phyloP scores from a whole-genome alignment of 2,113 vertebrate genomes.

The Agapornis roseicollis region DNA sequence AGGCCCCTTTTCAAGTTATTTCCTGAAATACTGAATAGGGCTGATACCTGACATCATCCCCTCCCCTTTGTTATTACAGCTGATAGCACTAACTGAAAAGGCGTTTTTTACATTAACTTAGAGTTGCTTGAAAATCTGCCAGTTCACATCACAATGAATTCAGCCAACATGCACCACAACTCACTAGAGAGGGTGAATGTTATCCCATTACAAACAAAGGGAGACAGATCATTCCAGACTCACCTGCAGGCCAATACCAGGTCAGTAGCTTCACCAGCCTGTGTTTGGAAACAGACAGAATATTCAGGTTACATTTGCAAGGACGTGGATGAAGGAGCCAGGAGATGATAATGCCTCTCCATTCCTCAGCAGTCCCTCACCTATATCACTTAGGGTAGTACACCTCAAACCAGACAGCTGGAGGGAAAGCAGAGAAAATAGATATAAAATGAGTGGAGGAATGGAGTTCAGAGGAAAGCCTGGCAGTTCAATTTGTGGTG shows the following conservation, averaged over 20 bases:
- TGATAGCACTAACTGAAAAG: neutral
- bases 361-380: neutral
- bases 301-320: neutral
- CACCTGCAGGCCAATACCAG: neutral
- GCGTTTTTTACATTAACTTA: neutral
- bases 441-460: neutral
- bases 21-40: neutral
- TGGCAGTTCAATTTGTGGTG: neutral
- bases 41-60: neutral
- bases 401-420: neutral
- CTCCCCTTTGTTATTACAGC: neutral
- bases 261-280: neutral
- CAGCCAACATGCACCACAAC: neutral
- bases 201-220: neutral
- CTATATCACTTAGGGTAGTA: neutral
- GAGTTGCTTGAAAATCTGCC: neutral
- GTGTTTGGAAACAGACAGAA: neutral
- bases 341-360: neutral
- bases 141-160: neutral
- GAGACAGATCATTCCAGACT: neutral
- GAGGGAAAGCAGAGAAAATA: neutral
- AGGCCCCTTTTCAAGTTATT: constrained; percentile 1
- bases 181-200: neutral
- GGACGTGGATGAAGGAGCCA: neutral
- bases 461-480: neutral